A percentile compares a stretch with the other conserved stretches of the same genome.
phyloP scores from a whole-genome alignment of 2,888 invertebrate genomes.

The Sturmia bella region DNA sequence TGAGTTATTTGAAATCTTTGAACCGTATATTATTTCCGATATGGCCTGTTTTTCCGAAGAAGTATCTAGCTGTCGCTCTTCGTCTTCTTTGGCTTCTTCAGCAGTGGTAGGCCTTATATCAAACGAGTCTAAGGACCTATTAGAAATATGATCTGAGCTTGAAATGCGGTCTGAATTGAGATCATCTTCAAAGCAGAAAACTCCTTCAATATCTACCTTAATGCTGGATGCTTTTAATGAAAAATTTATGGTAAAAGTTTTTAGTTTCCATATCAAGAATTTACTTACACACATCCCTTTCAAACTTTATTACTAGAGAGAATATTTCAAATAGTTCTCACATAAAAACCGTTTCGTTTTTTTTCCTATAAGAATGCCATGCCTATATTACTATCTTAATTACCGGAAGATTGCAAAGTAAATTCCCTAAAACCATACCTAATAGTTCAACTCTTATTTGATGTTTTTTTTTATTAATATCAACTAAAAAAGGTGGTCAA shows the following conservation, averaged over 20 bases:
- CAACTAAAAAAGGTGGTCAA: too few relatives aligned
- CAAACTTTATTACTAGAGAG: too few relatives aligned
- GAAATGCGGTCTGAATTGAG: conserved; percentile 75
- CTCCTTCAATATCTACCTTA: conserved; percentile 83
- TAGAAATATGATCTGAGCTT: conserved; percentile 76
- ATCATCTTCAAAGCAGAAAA: conserved; percentile 87
- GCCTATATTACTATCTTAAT: too few relatives aligned
- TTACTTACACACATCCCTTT: too few relatives aligned
- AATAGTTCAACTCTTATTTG: too few relatives aligned
- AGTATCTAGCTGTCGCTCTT: conserved; percentile 79
- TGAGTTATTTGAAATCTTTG: conserved; percentile 77
- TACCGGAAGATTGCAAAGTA: too few relatives aligned
- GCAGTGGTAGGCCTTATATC: conserved; percentile 82
- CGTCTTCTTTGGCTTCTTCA: conserved; percentile 83
- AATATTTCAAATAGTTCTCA: too few relatives aligned
- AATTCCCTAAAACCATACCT: too few relatives aligned
- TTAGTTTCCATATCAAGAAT: too few relatives aligned
- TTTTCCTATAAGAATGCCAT: too few relatives aligned
- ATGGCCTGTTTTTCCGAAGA: conserved; percentile 83
- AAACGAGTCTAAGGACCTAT: conserved; percentile 81
- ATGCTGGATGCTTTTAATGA: conserved; percentile 27
- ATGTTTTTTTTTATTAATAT: too few relatives aligned
- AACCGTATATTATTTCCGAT: conserved; percentile 82
- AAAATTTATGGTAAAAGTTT: background rate
- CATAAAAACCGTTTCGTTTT: too few relatives aligned